Evolutionary conservation across 1,140 invertebrate genomes (phyloP).

Genomic region (Aphelinus atriplicis): DNA sequence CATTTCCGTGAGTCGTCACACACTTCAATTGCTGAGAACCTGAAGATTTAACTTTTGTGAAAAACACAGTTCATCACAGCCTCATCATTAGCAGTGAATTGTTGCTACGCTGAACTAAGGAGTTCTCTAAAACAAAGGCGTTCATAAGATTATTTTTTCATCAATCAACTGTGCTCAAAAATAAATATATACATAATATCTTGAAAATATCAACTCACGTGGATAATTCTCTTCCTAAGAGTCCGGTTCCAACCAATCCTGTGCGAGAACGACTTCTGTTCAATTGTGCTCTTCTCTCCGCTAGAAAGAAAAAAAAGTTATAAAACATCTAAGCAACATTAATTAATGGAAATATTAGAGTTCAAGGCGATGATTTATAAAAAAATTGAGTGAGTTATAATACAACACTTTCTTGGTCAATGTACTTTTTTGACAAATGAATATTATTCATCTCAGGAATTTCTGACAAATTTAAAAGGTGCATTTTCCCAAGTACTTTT

Average conservation of each 20-base stretch:
- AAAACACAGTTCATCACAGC: constrained; percentile 61
- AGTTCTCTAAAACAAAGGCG: constrained; percentile 58
- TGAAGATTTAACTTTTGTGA: constrained; percentile 38
- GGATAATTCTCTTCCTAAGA: constrained; percentile 69
- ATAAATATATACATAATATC: constrained; percentile 15
- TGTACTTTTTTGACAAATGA: too few relatives aligned
- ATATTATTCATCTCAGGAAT: too few relatives aligned
- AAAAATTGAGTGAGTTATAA: too few relatives aligned
- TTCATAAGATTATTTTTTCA: too few relatives aligned
- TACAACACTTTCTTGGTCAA: too few relatives aligned
- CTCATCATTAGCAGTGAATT: constrained; percentile 60
- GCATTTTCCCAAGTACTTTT: too few relatives aligned
- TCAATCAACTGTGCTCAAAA: neutral
- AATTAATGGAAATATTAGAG: too few relatives aligned
- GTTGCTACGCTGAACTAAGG: constrained; percentile 62
- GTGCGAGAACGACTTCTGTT: constrained; percentile 85
- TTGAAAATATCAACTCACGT: constrained; percentile 62
- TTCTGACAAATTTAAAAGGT: too few relatives aligned
- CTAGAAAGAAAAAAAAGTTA: constrained; percentile 59
- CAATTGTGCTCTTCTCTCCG: constrained; percentile 85
- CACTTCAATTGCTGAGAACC: constrained; percentile 25
- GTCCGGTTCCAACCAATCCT: constrained; percentile 72
- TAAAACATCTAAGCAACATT: too few relatives aligned
- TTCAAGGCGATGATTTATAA: too few relatives aligned
- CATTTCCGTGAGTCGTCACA: constrained; percentile 26